These are phyloP conservation scores for Diprion similis DNA, from an alignment of 1,140 invertebrate species.

Conservation along the genomic window DNA sequence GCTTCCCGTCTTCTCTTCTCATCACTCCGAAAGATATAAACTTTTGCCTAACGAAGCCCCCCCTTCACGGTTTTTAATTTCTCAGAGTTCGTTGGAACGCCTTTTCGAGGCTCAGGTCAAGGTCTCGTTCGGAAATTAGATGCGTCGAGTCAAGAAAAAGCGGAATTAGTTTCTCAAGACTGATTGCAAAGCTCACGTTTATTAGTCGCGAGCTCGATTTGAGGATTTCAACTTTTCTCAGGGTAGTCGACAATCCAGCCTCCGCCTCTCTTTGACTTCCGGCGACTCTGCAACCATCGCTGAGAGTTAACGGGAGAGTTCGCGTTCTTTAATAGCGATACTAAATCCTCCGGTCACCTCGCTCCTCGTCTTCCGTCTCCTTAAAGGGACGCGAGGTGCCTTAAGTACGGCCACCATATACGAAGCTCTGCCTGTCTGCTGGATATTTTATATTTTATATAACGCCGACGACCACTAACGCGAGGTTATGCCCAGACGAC, in stretches of 20 bases:
- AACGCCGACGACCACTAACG: slow-evolving; percentile 1
- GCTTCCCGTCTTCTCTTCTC: neutral
- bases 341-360: neutral
- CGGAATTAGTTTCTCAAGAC: no score
- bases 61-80: no score
- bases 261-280: neutral
- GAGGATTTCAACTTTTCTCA: no score
- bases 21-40: neutral
- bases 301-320: neutral
- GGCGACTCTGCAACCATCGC: slow-evolving; percentile 1
- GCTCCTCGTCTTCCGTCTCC: neutral
- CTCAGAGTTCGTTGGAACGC: no score
- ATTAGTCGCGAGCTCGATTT: no score
- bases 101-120: no score
- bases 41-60: no score
- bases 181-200: no score
- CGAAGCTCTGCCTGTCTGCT: neutral
- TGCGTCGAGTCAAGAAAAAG: no score
- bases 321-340: slow-evolving; percentile 3
- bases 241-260: no score
- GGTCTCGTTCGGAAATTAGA: no score
- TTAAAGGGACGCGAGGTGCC: neutral
- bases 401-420: neutral
- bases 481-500: neutral
- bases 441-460: slow-evolving; percentile 3